Percentiles rank a stretch among this genome's conserved stretches.
phyloP scores from a whole-genome alignment of 2,113 vertebrate genomes.

The Aldabrachelys gigantea region DNA sequence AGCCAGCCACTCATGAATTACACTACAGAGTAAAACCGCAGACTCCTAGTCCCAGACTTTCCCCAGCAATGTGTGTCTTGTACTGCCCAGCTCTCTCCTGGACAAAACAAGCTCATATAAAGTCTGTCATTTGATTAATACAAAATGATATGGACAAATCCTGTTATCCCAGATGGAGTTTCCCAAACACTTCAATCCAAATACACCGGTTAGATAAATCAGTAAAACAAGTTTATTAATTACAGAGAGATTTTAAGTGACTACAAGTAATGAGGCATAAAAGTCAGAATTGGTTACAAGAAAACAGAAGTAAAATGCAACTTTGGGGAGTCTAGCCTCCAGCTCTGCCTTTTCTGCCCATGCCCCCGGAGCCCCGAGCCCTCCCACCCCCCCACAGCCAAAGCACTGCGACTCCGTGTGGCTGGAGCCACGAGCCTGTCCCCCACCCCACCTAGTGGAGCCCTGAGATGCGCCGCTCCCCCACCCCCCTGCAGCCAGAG shows the following conservation, averaged over 20 bases:
- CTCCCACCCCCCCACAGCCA: no score
- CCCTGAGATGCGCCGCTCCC: no score
- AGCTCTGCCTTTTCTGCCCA: no score
- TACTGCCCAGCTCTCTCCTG: background rate
- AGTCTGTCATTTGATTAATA: background rate
- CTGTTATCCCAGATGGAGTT: background rate
- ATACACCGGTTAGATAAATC: background rate
- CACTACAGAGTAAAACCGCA: background rate
- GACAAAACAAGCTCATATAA: background rate
- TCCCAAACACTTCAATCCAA: background rate
- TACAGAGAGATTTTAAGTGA: background rate
- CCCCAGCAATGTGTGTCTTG: background rate
- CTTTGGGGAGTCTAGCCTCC: no score
- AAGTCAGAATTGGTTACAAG: background rate
- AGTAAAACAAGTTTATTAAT: background rate
- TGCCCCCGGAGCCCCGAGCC: no score
- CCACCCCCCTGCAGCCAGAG: no score
- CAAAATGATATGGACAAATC: background rate
- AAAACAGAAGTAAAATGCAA: background rate
- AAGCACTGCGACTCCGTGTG: no score
- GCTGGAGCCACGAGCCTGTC: no score
- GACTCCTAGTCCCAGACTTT: background rate
- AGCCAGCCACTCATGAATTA: background rate
- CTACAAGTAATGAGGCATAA: background rate
- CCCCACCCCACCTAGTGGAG: no score